These are phyloP conservation scores for Netelia fuscicornis DNA, from an alignment of 2,888 invertebrate genomes.

Conservation along the genomic window DNA sequence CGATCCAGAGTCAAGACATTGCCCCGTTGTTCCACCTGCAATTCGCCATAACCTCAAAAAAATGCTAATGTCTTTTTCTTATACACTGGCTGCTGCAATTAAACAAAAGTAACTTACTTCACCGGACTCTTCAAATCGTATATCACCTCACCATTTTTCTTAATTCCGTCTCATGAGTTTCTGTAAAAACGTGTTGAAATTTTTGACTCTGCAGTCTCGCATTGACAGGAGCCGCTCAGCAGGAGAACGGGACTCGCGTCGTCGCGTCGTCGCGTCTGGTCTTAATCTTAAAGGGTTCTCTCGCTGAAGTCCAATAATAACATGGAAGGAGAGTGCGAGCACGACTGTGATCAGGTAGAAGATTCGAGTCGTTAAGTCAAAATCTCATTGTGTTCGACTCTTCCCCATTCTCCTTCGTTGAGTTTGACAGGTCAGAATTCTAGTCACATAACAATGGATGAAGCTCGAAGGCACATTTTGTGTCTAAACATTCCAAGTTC, in stretches of 20 bases:
- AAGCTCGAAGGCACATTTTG: not conserved
- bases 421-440: not conserved
- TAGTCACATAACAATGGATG: not conserved
- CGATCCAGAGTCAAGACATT: no score
- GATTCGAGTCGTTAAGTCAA: not conserved
- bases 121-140: no score
- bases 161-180: no score
- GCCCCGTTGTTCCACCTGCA: no score
- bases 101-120: no score
- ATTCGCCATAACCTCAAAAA: no score
- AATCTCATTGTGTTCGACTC: not conserved
- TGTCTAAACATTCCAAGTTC: not conserved
- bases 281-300: not conserved
- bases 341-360: not conserved
- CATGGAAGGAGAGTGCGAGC: not conserved
- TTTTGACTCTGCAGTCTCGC: not conserved
- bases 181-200: not conserved
- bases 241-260: not conserved
- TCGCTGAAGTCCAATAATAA: not conserved
- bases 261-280: not conserved
- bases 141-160: no score
- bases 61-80: no score
- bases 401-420: not conserved
- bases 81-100: no score
- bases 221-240: not conserved